phyloP scores from a whole-genome alignment of 2,797 vertebrate genomes.

The Pagetopsis macropterus region DNA sequence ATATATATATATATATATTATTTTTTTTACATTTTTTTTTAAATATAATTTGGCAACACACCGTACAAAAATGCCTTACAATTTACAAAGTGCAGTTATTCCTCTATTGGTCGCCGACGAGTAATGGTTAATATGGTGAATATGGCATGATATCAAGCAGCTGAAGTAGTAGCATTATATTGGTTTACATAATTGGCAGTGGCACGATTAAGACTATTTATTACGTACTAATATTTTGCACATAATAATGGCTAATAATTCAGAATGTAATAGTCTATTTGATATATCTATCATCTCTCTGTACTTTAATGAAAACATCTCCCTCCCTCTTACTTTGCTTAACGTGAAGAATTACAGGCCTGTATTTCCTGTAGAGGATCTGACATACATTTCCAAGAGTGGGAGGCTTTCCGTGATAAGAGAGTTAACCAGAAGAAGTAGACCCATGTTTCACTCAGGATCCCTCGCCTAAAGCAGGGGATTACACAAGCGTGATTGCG shows the following conservation, averaged over 20 bases:
- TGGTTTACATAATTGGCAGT: not conserved
- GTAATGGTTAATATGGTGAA: not conserved
- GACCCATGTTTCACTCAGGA: slow-evolving; percentile 43
- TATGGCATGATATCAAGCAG: not conserved
- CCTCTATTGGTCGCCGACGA: too few relatives aligned
- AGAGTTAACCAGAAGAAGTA: slow-evolving; percentile 51
- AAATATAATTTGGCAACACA: too few relatives aligned
- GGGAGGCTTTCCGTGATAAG: slow-evolving; percentile 60
- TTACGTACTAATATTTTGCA: not conserved
- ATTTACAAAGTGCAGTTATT: too few relatives aligned
- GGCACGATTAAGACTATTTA: not conserved
- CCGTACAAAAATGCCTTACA: too few relatives aligned
- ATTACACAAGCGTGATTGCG: slow-evolving; percentile 63
- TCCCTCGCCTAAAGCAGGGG: slow-evolving; percentile 50
- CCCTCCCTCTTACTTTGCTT: slow-evolving; percentile 16
- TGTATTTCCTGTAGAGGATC: slow-evolving; percentile 55
- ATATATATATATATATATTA: too few relatives aligned
- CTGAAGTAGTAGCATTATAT: not conserved
- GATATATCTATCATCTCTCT: slow-evolving; percentile 9
- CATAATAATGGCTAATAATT: not conserved
- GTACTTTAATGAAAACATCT: not conserved
- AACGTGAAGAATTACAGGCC: slow-evolving; percentile 44
- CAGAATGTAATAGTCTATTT: not conserved
- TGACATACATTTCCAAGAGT: slow-evolving; percentile 69
- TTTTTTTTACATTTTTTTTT: too few relatives aligned